These are phyloP conservation scores for Pterocles burchelli DNA, from an alignment of 2,113 vertebrate species.

Conservation along the genomic window DNA sequence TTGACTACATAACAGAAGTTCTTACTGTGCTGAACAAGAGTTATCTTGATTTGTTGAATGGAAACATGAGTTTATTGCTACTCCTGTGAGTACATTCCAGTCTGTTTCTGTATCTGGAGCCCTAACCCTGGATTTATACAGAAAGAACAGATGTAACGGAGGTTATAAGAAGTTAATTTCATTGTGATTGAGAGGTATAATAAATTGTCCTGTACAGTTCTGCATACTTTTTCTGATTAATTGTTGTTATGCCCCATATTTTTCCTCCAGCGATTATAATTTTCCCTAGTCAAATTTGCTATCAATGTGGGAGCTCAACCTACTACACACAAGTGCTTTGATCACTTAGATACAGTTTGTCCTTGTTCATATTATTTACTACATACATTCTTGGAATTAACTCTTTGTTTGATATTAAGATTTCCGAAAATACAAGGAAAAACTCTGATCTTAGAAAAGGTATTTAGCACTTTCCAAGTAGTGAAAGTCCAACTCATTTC, in stretches of 20 bases:
- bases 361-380: neutral
- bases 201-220: neutral
- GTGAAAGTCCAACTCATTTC: neutral
- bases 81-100: fast-evolving
- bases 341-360: neutral
- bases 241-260: neutral
- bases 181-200: neutral
- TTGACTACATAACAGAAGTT: neutral
- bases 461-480: neutral
- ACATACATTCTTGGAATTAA: neutral
- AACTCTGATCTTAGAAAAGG: neutral
- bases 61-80: neutral
- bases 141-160: neutral
- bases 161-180: neutral
- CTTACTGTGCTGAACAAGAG: neutral
- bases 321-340: neutral
- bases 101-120: neutral
- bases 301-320: neutral
- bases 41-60: neutral
- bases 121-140: neutral
- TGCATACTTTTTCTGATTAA: neutral
- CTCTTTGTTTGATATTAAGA: neutral
- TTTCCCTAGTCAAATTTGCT: neutral
- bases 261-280: neutral
- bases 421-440: neutral